Percentiles rank a stretch among this genome's conserved stretches.
Conservation (phyloP, 2,113 vertebrate species). For the Perca fluviatilis region DNA sequence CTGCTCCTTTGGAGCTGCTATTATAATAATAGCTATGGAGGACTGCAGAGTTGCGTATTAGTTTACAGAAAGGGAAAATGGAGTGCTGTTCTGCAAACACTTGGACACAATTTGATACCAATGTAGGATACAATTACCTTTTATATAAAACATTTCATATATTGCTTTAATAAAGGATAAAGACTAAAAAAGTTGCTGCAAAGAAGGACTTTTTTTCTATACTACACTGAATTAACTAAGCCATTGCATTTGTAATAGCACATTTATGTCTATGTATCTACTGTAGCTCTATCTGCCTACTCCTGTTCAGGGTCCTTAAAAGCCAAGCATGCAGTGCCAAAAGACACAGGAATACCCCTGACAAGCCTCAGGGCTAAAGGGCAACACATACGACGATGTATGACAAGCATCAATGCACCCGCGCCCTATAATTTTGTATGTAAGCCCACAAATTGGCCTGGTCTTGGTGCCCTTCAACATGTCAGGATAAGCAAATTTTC, state of each 20-base stretch:
- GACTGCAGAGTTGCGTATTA: background rate
- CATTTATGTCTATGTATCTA: background rate
- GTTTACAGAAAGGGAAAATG: conserved; percentile 6
- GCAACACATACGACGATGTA: background rate
- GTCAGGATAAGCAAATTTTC: background rate
- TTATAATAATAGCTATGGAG: background rate
- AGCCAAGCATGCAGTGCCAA: background rate
- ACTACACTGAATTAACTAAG: background rate
- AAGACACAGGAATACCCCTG: background rate
- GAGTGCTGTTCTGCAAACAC: conserved; percentile 7
- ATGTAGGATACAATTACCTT: conserved; percentile 6
- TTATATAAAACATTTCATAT: background rate
- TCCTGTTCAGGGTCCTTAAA: background rate
- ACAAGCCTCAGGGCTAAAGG: background rate
- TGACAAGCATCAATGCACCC: background rate
- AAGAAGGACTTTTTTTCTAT: background rate
- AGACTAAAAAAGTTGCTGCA: background rate
- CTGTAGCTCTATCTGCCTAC: background rate
- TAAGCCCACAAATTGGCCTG: background rate
- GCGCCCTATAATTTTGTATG: background rate
- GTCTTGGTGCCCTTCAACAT: background rate
- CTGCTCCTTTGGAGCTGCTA: background rate
- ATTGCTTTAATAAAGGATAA: background rate
- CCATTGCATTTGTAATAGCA: background rate
- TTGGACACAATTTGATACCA: background rate